A percentile compares a stretch with the other conserved stretches of the same genome.
phyloP scores from a whole-genome alignment of 30 jellyfish, hydroid and myxozoan genomes.

The Phacellophora camtschatica region DNA sequence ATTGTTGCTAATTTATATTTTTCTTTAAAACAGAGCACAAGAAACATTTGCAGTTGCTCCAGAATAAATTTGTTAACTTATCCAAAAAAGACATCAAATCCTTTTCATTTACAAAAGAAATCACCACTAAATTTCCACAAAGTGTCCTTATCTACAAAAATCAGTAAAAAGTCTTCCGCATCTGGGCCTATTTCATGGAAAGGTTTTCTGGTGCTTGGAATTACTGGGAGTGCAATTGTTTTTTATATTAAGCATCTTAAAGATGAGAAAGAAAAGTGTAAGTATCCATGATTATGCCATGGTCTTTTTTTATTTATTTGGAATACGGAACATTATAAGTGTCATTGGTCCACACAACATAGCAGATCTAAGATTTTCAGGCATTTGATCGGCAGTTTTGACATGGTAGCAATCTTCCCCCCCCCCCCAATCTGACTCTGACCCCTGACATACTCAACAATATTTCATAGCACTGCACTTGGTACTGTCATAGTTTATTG shows the following conservation, averaged over 20 bases:
- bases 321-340: not conserved
- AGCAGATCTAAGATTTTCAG: too few species aligned
- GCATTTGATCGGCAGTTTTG: too few species aligned
- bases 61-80: not conserved
- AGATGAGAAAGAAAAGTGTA: slow-evolving; percentile 79
- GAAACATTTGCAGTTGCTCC: not conserved
- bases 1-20: not conserved
- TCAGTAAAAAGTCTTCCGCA: not conserved
- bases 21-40: not conserved
- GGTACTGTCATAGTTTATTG: too few species aligned
- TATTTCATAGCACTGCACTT: too few species aligned
- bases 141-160: not conserved
- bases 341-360: not conserved
- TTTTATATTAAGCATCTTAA: slow-evolving; percentile 62
- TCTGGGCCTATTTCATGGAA: slow-evolving; percentile 93
- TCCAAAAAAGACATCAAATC: not conserved
- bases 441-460: too few species aligned
- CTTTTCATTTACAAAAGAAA: too few species aligned
- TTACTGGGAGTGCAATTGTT: slow-evolving; percentile 88
- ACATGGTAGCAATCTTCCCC: too few species aligned
- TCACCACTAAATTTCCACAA: not conserved
- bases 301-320: too few species aligned
- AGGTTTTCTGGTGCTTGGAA: slow-evolving; percentile 54
- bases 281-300: too few species aligned
- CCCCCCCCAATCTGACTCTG: too few species aligned